Conservation (phyloP, 2,797 vertebrate genomes). For the Threskiornis aethiopicus region DNA sequence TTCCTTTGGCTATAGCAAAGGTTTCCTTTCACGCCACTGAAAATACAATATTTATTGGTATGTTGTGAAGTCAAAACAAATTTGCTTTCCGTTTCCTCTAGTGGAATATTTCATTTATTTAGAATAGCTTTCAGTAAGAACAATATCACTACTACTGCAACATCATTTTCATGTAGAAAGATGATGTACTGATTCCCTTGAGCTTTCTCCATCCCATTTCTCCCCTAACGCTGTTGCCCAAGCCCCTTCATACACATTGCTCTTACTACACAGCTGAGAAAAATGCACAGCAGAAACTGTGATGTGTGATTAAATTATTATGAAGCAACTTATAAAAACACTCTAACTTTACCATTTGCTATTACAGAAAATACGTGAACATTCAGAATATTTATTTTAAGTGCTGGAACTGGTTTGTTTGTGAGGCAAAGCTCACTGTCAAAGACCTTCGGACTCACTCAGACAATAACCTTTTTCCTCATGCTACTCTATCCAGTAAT, state of each 20-base stretch:
- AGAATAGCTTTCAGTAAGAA: conserved; percentile 43
- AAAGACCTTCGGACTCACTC: background rate
- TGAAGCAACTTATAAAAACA: background rate
- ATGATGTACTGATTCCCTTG: background rate
- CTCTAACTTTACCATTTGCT: background rate
- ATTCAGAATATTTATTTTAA: background rate
- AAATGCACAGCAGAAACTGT: background rate
- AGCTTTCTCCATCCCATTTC: background rate
- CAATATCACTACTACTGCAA: background rate
- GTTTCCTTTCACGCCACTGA: background rate
- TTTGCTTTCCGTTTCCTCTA: conserved; percentile 24
- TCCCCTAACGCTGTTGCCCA: background rate
- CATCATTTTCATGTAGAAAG: background rate
- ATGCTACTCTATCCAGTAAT: background rate
- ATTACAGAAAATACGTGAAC: background rate
- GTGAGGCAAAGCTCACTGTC: background rate
- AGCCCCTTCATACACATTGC: background rate
- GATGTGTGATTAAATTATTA: background rate
- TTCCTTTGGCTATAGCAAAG: background rate
- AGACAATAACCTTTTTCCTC: background rate
- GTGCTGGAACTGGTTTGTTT: background rate
- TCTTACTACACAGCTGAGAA: background rate
- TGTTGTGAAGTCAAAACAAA: conserved; percentile 14
- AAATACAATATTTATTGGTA: conserved; percentile 8
- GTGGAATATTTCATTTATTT: conserved; percentile 39